Base-by-base conservation (phyloP, 1,140 invertebrate genomes). In the Nylanderia fulva region DNA sequence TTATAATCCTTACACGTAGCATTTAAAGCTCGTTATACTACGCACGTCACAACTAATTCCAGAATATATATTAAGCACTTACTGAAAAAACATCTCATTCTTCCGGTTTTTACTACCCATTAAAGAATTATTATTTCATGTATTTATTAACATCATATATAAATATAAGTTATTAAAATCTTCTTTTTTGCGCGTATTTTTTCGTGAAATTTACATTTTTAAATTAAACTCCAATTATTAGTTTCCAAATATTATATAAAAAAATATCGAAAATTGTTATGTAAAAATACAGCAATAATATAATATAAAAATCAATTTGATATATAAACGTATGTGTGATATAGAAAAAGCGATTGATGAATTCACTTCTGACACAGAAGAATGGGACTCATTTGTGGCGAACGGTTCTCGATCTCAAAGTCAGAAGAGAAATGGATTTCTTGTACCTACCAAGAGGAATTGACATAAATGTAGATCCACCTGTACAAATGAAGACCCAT, bases 361-460 rank as follows among this genome's bases (percentile, higher is more conserved):
- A 82, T 82, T 82, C 27, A 82, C 77, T 82, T 58, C 66, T 71
- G 77, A 82, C 77, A 82, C 42, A 45, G 77, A 82, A 61, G 36
- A 72, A 82, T 82, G 54, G 36, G 66, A 72, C 77, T 82, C 52
- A 82, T 82, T 82, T 72, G 52, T 29, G 24, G 66, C 24, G 66
- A 48, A 27, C 64, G 77, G 52, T 82, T 82, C 66, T 72, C 77
- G 77, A 82, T 82, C 66, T 82, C 77, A 82, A 82, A 71, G 52
- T 72, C 66, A 58, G 52, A 45, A 82, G 77, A 82, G 71, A 82
- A 82, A 82, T 82, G 77, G 77, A 82, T 82, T 82, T 82, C 66
- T 82, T 82, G 66, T 82, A 71, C 66, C 66, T 58, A 45, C 48
- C 39, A 24, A 36, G 54, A 27, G 68, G 66, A 82, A 82, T 82